Evolutionary conservation across 2,888 invertebrate species (phyloP).

Genomic region (Cephonodes hylas): DNA sequence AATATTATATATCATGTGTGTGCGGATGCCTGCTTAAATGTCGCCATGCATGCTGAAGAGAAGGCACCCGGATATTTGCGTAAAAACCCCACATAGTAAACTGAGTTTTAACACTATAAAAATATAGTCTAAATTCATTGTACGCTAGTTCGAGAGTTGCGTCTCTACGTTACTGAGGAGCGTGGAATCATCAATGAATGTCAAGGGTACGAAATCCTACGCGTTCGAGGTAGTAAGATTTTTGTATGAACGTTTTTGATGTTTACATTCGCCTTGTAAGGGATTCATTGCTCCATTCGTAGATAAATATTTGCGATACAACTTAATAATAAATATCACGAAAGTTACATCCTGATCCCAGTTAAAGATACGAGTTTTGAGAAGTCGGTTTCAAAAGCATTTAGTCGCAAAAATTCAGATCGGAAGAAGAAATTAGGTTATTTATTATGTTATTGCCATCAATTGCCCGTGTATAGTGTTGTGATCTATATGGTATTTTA

Average conservation of each 20-base stretch:
- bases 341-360: too few relatives aligned
- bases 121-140: slow-evolving; percentile 19
- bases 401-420: too few relatives aligned
- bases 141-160: slow-evolving; percentile 19
- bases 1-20: slow-evolving; percentile 26
- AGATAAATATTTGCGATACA: too few relatives aligned
- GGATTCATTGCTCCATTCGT: too few relatives aligned
- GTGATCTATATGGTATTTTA: too few relatives aligned
- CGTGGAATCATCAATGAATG: slow-evolving; percentile 46
- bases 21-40: slow-evolving; percentile 28
- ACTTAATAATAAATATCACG: too few relatives aligned
- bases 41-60: slow-evolving; percentile 27
- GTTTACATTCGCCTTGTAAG: too few relatives aligned
- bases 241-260: neutral
- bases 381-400: too few relatives aligned
- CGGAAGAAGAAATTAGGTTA: too few relatives aligned
- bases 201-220: slow-evolving; percentile 53
- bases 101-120: slow-evolving; percentile 19
- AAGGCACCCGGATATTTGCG: slow-evolving; percentile 41
- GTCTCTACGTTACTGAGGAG: slow-evolving; percentile 24
- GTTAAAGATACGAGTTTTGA: too few relatives aligned
- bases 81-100: slow-evolving; percentile 12
- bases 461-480: too few relatives aligned
- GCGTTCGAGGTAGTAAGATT: slow-evolving; percentile 25
- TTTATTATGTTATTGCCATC: too few relatives aligned